Percentiles rank a stretch among this genome's conserved stretches.
Evolutionary conservation across 2,113 vertebrate genomes (phyloP).

Genomic region (Lota lota): DNA sequence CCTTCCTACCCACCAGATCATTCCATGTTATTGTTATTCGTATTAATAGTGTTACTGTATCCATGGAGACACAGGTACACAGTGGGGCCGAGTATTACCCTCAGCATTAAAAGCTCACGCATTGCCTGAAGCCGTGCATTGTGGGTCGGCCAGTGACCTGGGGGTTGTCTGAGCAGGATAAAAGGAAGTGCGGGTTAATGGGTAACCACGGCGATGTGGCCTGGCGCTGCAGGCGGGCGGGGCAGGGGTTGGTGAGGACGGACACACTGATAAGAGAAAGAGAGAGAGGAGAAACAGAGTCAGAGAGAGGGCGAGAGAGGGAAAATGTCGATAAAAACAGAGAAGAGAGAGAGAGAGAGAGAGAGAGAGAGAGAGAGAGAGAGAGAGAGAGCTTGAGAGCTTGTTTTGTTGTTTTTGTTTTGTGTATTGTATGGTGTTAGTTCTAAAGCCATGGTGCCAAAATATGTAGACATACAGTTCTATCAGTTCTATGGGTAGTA

Average conservation of each 20-base stretch:
- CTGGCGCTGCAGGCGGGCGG: slow-evolving; percentile 60
- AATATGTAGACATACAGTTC: no score
- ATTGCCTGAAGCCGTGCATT: slow-evolving; percentile 29
- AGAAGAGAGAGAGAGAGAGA: neutral
- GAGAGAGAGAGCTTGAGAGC: neutral
- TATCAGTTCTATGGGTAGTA: no score
- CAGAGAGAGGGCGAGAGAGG: slow-evolving; percentile 24
- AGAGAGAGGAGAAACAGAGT: slow-evolving; percentile 18
- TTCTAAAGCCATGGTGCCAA: no score
- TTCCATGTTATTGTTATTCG: neutral
- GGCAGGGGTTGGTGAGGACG: slow-evolving; percentile 45
- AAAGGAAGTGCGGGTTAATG: slow-evolving; percentile 74
- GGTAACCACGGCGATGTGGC: slow-evolving; percentile 57
- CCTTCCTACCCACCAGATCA: neutral
- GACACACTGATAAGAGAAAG: slow-evolving; percentile 50
- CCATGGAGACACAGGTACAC: no score
- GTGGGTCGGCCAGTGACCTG: slow-evolving; percentile 62
- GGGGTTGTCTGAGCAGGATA: slow-evolving; percentile 66
- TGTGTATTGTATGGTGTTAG: neutral
- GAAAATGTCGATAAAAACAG: no score
- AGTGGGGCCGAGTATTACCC: neutral
- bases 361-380: neutral
- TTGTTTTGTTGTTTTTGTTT: neutral
- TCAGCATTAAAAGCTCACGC: slow-evolving; percentile 7
- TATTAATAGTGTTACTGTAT: neutral